Evolutionary conservation across 2,888 invertebrate species (phyloP).

Genomic region (Xylocampa areola): DNA sequence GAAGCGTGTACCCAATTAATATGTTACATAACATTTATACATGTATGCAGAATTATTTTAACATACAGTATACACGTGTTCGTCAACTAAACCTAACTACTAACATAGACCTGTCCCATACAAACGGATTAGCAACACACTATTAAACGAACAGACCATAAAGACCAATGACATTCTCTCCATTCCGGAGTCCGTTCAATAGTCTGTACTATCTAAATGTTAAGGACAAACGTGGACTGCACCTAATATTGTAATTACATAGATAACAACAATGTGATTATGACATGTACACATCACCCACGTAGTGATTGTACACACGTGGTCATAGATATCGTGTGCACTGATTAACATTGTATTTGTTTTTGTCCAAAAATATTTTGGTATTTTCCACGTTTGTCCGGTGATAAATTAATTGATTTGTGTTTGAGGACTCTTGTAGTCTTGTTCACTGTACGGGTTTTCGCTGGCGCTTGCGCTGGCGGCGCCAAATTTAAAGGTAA

Average conservation of each 20-base stretch:
- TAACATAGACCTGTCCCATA: background rate
- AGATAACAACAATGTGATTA: slow-evolving; percentile 35
- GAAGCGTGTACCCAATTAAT: slow-evolving; percentile 37
- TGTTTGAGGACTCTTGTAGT: too few relatives aligned
- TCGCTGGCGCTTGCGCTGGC: too few relatives aligned
- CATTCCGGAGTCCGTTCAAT: slow-evolving; percentile 19
- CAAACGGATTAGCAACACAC: slow-evolving; percentile 27
- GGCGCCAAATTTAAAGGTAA: too few relatives aligned
- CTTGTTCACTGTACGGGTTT: too few relatives aligned
- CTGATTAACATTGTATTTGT: slow-evolving; percentile 13
- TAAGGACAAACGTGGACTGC: slow-evolving; percentile 3
- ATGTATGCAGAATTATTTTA: slow-evolving; percentile 14
- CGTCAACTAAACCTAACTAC: slow-evolving; percentile 12
- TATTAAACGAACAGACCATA: slow-evolving; percentile 21
- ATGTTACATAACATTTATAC: slow-evolving; percentile 5
- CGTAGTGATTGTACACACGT: slow-evolving; percentile 36
- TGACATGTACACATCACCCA: slow-evolving; percentile 28
- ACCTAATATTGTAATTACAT: slow-evolving; percentile 9
- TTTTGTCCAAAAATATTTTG: slow-evolving; percentile 28
- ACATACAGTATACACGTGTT: slow-evolving; percentile 27
- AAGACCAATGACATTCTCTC: slow-evolving; percentile 8
- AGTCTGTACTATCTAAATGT: background rate
- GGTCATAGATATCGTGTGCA: slow-evolving; percentile 22
- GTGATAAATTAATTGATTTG: too few relatives aligned
- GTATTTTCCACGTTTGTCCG: slow-evolving; percentile 33